Evolutionary conservation across 2,797 vertebrate species (phyloP).

Genomic region (Echiichthys vipera): DNA sequence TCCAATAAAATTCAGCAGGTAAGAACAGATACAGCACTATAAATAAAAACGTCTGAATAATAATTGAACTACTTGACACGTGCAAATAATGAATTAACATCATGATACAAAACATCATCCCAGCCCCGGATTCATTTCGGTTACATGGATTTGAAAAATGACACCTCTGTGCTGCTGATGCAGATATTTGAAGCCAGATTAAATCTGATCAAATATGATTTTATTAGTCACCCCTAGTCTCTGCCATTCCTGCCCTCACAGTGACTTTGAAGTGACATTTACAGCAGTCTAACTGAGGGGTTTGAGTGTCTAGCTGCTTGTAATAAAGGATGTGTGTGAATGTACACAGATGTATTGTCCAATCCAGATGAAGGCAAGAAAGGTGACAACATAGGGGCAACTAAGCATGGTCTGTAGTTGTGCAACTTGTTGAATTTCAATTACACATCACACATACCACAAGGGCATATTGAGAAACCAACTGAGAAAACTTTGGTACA

Average conservation of each 20-base stretch:
- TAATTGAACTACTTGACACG: no score
- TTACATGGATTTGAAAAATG: no score
- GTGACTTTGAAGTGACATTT: not conserved
- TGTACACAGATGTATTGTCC: not conserved
- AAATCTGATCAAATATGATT: not conserved
- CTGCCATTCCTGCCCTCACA: not conserved
- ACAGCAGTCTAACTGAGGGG: not conserved
- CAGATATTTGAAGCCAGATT: not conserved
- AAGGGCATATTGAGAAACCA: not conserved
- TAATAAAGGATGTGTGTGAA: not conserved
- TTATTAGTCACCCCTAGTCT: not conserved
- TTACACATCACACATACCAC: not conserved
- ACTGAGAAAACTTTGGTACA: no score
- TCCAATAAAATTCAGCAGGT: not conserved
- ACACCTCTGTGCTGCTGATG: no score
- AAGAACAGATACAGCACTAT: not conserved
- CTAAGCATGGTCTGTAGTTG: not conserved
- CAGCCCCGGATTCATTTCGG: no score
- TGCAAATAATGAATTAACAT: no score
- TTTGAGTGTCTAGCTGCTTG: not conserved
- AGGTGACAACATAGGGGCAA: not conserved
- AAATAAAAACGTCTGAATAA: not conserved
- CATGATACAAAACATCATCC: no score
- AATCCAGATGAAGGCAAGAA: not conserved
- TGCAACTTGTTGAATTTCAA: not conserved